Conservation (phyloP, 2,113 vertebrate species). For the Manacus vitellinus region DNA sequence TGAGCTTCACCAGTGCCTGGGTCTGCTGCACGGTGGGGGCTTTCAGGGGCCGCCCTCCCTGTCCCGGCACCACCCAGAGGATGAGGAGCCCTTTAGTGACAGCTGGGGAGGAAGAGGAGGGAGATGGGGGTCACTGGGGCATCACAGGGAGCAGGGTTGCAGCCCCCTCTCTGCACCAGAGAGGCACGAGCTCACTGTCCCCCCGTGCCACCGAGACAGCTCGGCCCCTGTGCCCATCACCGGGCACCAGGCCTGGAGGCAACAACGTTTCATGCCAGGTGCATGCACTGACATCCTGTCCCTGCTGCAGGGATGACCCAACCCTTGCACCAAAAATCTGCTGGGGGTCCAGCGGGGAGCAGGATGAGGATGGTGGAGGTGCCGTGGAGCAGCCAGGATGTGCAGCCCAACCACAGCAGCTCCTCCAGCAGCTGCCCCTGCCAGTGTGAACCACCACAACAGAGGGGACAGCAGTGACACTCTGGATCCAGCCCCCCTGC, state of each 20-base stretch:
- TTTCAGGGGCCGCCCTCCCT: background rate
- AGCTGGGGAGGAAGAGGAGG: conserved; percentile 15
- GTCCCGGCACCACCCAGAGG: background rate
- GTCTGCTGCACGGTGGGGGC: conserved; percentile 17
- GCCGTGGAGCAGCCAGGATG: background rate
- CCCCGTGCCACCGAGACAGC: rapidly evolving
- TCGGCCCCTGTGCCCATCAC: rapidly evolving
- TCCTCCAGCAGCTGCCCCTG: background rate
- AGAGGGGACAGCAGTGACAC: background rate
- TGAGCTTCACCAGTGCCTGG: conserved; percentile 28
- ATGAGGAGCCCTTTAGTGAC: conserved; percentile 41
- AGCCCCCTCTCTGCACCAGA: rapidly evolving
- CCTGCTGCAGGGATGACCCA: background rate
- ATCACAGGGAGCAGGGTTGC: background rate
- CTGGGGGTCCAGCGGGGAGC: rapidly evolving
- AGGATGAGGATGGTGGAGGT: background rate
- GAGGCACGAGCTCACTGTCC: rapidly evolving
- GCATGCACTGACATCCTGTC: rapidly evolving
- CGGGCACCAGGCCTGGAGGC: background rate
- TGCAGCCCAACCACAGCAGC: rapidly evolving
- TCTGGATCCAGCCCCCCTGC: background rate
- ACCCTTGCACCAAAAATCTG: background rate
- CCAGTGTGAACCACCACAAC: rapidly evolving
- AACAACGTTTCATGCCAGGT: rapidly evolving
- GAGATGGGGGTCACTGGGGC: background rate